A percentile compares a stretch with the other conserved stretches of the same genome.
Conservation (phyloP, 2,113 vertebrate species). For the Chascanopsetta lugubris region DNA sequence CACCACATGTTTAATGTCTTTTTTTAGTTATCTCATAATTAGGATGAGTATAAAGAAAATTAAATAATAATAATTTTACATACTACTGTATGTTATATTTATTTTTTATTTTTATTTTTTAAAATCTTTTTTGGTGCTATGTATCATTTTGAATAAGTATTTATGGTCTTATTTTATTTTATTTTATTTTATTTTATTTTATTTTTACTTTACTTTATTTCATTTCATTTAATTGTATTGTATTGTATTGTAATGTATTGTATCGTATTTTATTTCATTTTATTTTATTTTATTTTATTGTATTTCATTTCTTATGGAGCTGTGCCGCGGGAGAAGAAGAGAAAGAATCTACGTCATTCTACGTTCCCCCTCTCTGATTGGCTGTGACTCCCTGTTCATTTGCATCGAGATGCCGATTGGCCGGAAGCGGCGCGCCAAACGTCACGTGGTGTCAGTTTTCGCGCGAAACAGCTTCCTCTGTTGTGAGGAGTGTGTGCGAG, state of each 20-base stretch:
- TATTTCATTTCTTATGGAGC: not conserved
- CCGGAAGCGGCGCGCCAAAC: constrained; percentile 65
- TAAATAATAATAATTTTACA: no score
- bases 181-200: no score
- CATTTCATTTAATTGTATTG: not conserved
- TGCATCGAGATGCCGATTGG: constrained; percentile 66
- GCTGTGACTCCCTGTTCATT: not conserved
- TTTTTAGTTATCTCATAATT: no score
- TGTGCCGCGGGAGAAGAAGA: not conserved
- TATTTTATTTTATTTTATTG: not conserved
- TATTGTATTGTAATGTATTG: no score
- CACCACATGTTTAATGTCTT: not conserved
- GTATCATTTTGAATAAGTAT: no score
- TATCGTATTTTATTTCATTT: no score
- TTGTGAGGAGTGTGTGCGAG: constrained; percentile 5
- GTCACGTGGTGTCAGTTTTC: constrained; percentile 76
- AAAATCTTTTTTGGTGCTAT: no score
- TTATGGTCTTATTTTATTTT: no score
- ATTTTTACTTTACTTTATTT: no score
- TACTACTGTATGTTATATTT: no score
- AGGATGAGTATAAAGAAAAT: no score
- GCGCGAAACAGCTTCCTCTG: constrained; percentile 80
- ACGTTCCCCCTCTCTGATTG: constrained; percentile 25
- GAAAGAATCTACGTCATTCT: accelerated
- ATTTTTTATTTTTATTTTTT: no score